Percentiles rank a stretch among this genome's conserved stretches.
phyloP scores from a whole-genome alignment of 2,113 vertebrate species.

The Coregonus clupeaformis region DNA sequence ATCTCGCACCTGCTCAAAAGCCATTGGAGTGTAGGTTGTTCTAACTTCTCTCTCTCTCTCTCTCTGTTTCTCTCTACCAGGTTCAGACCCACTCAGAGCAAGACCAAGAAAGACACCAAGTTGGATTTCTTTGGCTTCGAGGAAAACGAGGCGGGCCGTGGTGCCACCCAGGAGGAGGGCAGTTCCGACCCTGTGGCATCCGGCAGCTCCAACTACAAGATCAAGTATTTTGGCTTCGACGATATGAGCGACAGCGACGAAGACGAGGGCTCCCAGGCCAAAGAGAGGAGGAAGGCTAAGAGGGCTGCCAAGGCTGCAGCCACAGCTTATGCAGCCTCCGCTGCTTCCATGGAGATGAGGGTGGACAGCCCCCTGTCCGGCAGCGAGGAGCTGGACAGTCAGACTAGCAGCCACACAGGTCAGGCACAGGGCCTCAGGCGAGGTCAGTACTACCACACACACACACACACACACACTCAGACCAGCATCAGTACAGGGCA shows the following conservation, averaged over 20 bases:
- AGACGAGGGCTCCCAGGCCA: slow-evolving; percentile 72
- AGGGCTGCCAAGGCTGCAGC: slow-evolving; percentile 60
- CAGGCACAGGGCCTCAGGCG: slow-evolving; percentile 18
- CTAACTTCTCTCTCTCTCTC: too few relatives aligned
- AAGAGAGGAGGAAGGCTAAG: slow-evolving; percentile 61
- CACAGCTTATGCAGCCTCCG: slow-evolving; percentile 57
- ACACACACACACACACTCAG: slow-evolving; percentile 6
- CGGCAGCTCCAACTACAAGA: slow-evolving; percentile 91
- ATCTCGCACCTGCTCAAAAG: too few relatives aligned
- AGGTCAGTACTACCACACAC: slow-evolving; percentile 22
- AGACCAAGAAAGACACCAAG: slow-evolving; percentile 90
- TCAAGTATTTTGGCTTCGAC: slow-evolving; percentile 97
- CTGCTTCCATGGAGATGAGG: slow-evolving; percentile 48
- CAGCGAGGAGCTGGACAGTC: slow-evolving; percentile 74
- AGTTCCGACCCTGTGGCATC: slow-evolving; percentile 65
- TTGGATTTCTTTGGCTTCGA: slow-evolving; percentile 93
- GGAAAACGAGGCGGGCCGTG: slow-evolving; percentile 69
- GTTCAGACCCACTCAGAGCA: slow-evolving; percentile 81
- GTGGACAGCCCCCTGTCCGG: slow-evolving; percentile 59
- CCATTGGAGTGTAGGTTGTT: too few relatives aligned
- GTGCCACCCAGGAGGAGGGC: slow-evolving; percentile 69
- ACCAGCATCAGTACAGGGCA: not conserved
- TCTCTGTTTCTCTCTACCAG: not conserved
- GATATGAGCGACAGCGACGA: slow-evolving; percentile 89
- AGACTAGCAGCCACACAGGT: slow-evolving; percentile 60